Percentiles rank a stretch among this genome's conserved stretches.
Evolutionary conservation across 2,888 invertebrate genomes (phyloP).

Genomic region (Synergus japonicus): DNA sequence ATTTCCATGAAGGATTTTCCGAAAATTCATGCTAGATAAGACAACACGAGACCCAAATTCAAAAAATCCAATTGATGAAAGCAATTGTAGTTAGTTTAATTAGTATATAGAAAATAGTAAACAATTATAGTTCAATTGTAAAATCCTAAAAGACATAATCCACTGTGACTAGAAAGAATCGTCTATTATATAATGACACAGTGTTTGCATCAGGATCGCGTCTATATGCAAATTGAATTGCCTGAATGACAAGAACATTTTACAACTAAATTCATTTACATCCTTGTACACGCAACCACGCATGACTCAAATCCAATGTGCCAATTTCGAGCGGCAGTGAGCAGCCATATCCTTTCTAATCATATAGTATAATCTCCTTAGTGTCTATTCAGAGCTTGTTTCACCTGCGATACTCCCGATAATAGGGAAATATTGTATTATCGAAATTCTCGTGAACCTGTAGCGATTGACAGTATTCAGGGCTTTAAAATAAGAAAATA

Average conservation of each 20-base stretch:
- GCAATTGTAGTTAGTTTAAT: no score
- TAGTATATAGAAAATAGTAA: no score
- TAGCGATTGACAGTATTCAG: background rate
- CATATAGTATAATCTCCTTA: background rate
- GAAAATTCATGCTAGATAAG: no score
- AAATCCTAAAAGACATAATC: constrained; percentile 5
- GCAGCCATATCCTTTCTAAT: background rate
- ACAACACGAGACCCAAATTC: no score
- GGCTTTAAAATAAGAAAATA: background rate
- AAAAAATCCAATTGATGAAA: no score
- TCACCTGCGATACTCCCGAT: background rate
- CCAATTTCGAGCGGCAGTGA: background rate
- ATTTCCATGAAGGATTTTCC: no score
- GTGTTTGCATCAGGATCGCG: constrained; percentile 44
- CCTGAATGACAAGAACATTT: constrained; percentile 48
- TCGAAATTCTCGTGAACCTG: background rate
- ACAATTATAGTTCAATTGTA: constrained; percentile 23
- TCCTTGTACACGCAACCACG: constrained; percentile 42
- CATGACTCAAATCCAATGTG: background rate
- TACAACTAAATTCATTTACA: constrained; percentile 54
- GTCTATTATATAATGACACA: constrained; percentile 36
- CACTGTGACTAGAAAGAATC: constrained; percentile 1
- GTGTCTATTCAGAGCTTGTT: background rate
- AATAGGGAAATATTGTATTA: background rate
- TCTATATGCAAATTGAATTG: constrained; percentile 57